Evolutionary conservation across 2,113 vertebrate genomes (phyloP), one percentile per base, ranked within the genome.

Genomic region (Marcusenius ussheri): DNA sequence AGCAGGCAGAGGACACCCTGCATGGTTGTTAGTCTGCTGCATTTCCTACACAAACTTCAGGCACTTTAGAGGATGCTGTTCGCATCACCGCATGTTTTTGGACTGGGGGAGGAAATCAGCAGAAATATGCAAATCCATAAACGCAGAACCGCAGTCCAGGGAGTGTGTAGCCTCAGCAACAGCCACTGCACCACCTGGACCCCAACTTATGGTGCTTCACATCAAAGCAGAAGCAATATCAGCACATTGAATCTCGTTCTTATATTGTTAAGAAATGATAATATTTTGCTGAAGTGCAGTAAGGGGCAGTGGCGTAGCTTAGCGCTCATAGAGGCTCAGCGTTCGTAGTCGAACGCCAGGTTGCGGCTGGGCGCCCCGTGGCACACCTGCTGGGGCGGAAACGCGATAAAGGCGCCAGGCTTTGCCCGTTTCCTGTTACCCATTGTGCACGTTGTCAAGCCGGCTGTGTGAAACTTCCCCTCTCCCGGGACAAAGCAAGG

Each of bases 401-500:
- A 80, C 8, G 83, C 24, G 47, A 42, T 87, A 56, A 87, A 87
- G 27, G n/a, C 85, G 0, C 50, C n/a, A 47, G 50, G 13, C 31
- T 84, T 87, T 7, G 47, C 24, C 85, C 31, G 9, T 35, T 27
- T 53, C 85, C 85, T 35, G 85, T 51, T 47, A 13, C 49, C 13
- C 50, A 87, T 87, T 87, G 49, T 87, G 85, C 49, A 24, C 47
- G n/a, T 11, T 17, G 85, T 53, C 49, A 58, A 77, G 53, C 84
- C 84, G 89, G 56, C 4, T 11, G 66, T 66, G 15, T 19, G 66
- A n/a, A 6, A 80, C 74, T 80, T 80, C 17, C 45, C 15, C 51
- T 88, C 80, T 4, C 74, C 39, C 21, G 88, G 87, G 91, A 91
- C 89, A 24, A 66, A 74, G 89, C 13, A 83, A 46, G 56, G 86